Conservation (phyloP, 64 coral and sea anemone species). For the Pachyseris speciosa region DNA sequence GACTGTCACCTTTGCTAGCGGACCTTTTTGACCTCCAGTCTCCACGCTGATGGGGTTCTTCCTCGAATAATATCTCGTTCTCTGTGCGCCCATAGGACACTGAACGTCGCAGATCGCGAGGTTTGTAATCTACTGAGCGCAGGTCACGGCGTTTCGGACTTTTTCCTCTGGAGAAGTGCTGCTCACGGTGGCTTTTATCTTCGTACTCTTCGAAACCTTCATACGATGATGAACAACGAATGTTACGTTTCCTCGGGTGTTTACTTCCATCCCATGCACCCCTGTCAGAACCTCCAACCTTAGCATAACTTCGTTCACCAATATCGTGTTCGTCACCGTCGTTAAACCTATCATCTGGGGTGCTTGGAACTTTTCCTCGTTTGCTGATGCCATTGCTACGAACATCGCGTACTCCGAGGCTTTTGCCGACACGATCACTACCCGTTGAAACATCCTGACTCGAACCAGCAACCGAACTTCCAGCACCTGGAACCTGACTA, state of each 20-base stretch:
- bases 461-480: background rate
- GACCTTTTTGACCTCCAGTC: background rate
- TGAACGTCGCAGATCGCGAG: background rate
- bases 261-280: background rate
- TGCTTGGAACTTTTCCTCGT: background rate
- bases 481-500: background rate
- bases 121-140: background rate
- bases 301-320: background rate
- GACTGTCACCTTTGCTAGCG: background rate
- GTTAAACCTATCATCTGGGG: background rate
- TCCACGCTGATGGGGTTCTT: background rate
- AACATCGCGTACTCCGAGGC: background rate
- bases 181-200: background rate
- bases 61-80: background rate
- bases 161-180: background rate
- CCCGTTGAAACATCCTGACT: background rate
- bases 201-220: background rate
- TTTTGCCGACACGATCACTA: background rate
- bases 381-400: background rate
- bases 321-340: background rate
- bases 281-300: background rate
- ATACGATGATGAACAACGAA: constrained; percentile 6
- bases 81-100: constrained; percentile 2
- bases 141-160: background rate
- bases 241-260: background rate